These are phyloP conservation scores for Cheilosia impressa DNA, from an alignment of 2,888 invertebrate species.

Conservation along the genomic window DNA sequence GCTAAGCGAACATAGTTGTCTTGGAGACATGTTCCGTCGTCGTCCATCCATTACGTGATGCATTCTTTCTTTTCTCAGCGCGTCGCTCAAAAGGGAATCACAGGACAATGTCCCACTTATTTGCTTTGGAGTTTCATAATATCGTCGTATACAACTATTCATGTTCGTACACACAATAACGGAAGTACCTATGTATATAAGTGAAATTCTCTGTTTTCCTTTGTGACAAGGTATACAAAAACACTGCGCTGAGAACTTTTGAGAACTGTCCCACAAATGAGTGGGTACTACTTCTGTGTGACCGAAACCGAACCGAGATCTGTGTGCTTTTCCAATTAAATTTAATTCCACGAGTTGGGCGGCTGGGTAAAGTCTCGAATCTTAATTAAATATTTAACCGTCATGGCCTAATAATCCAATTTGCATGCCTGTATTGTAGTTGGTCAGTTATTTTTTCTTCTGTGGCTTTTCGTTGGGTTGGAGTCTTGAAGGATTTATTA, in stretches of 20 bases:
- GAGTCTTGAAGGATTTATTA: slow-evolving; percentile 8
- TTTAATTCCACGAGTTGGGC: slow-evolving; percentile 60
- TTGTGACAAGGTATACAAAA: slow-evolving; percentile 17
- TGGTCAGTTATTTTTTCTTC: slow-evolving; percentile 39
- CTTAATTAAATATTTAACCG: slow-evolving; percentile 66
- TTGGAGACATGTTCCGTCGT: slow-evolving; percentile 39
- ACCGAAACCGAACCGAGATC: not conserved
- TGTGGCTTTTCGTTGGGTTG: not conserved
- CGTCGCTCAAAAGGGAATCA: slow-evolving; percentile 17
- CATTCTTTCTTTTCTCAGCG: slow-evolving; percentile 39
- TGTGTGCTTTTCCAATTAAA: slow-evolving; percentile 64
- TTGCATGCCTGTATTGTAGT: slow-evolving; percentile 49
- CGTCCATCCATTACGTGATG: slow-evolving; percentile 49
- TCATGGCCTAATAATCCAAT: slow-evolving; percentile 60
- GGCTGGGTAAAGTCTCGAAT: slow-evolving; percentile 49
- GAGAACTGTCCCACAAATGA: not conserved
- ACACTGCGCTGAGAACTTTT: slow-evolving; percentile 1
- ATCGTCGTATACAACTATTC: slow-evolving; percentile 22
- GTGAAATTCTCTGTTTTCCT: slow-evolving; percentile 59
- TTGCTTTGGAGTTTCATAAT: slow-evolving; percentile 37
- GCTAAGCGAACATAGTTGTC: slow-evolving; percentile 34
- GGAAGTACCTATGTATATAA: slow-evolving; percentile 34
- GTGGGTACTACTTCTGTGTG: slow-evolving; percentile 17
- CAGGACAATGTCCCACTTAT: slow-evolving; percentile 65
- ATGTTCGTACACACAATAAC: slow-evolving; percentile 11